Conservation (phyloP, 1,140 invertebrate species). For the Zeugodacus cucurbitae region DNA sequence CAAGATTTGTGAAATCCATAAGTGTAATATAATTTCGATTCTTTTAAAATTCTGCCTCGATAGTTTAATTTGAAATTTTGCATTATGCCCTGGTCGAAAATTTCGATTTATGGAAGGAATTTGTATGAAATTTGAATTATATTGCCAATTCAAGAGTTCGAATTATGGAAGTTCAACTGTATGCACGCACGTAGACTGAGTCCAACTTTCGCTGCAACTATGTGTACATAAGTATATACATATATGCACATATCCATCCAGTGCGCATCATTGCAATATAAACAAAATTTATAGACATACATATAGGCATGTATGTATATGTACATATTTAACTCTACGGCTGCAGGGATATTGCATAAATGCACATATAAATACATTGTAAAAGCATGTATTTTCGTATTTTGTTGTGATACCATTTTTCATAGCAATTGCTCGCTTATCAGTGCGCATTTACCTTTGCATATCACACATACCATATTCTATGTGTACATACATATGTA, state of each 20-base stretch:
- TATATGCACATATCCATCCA: neutral
- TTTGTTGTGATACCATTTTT: constrained; percentile 2
- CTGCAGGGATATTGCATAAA: neutral
- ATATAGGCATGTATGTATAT: neutral
- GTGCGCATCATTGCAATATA: neutral
- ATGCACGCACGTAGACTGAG: neutral
- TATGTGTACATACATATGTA: neutral
- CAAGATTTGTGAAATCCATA: too few species aligned
- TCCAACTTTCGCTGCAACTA: too few species aligned
- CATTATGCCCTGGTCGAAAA: too few species aligned
- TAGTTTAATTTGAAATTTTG: too few species aligned
- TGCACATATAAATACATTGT: neutral
- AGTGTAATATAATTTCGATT: too few species aligned
- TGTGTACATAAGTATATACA: neutral
- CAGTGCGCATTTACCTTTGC: neutral
- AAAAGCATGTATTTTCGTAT: neutral
- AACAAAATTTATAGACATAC: neutral
- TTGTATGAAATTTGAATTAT: too few species aligned
- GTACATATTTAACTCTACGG: neutral
- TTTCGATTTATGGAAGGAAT: too few species aligned
- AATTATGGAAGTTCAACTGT: too few species aligned
- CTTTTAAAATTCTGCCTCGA: too few species aligned
- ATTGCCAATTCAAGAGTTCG: too few species aligned
- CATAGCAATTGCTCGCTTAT: neutral
- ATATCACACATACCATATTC: neutral